Conservation (phyloP, 2,113 vertebrate genomes). For the Noctilio leporinus region DNA sequence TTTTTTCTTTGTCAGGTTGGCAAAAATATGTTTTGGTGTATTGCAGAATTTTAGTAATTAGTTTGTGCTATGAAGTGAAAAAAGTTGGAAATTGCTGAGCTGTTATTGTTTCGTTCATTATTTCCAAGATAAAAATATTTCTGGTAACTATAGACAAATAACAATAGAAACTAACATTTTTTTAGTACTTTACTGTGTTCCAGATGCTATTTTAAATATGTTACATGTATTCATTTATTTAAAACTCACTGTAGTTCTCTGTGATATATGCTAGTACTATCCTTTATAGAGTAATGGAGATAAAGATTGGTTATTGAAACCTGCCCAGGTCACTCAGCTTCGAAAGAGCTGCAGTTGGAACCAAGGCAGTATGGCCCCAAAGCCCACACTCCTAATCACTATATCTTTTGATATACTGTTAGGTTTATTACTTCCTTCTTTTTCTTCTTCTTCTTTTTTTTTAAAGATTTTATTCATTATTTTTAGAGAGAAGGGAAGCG, state of each 20-base stretch:
- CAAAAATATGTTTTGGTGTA: too few relatives aligned
- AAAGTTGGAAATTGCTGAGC: neutral
- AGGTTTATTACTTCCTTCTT: constrained; percentile 1
- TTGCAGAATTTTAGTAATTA: too few relatives aligned
- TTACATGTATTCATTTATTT: neutral
- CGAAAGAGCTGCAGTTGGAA: neutral
- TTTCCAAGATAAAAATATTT: constrained; percentile 2
- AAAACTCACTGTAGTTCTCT: neutral
- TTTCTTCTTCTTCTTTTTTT: too few relatives aligned
- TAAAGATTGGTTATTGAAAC: neutral
- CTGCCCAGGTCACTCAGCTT: neutral
- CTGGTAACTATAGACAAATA: neutral
- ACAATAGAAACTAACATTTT: neutral
- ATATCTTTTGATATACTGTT: neutral
- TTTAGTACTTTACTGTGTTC: neutral
- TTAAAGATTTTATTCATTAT: too few relatives aligned
- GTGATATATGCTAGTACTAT: neutral
- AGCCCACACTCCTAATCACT: neutral
- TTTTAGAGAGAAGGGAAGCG: too few relatives aligned
- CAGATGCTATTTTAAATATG: neutral
- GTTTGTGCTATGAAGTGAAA: too few relatives aligned
- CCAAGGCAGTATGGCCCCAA: neutral
- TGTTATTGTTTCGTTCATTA: constrained; percentile 4
- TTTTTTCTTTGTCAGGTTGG: too few relatives aligned
- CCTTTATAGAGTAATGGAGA: neutral